Base-by-base conservation (phyloP, 1,140 invertebrate species). In the Eriocheir sinensis region DNA sequence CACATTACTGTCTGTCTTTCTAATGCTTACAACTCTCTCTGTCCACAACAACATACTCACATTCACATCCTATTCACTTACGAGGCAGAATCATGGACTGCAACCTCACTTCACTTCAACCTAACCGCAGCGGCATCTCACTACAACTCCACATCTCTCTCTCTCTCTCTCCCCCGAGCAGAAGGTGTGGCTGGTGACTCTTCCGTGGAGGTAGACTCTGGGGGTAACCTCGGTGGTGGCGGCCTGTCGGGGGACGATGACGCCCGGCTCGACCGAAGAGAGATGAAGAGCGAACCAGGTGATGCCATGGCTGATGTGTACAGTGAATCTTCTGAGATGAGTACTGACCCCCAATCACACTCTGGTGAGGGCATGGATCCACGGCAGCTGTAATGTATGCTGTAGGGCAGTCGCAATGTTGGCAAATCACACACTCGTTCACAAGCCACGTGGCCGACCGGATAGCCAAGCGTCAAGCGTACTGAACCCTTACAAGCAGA, bases 321-420 rank as follows among this genome's bases (percentile, higher is more conserved):
- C 48, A 94, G 94, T 94, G 94, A 94, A 94, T 88, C 94, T 36
- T 94, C 94, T 34, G 94, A 94, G 30, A 83, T 94, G 41, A 94
- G 93, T 81, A 94, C 94, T 91, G 94, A 94, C 89, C 94, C 94
- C 60, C 81, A 91, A 86, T 94, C 94, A 79, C 94, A 94, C 94
- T 91, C 94, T 86, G 94, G 94, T 53, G 94, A 94, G 89, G 94
- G 81, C 80, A 90, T 91, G 90, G 94, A 94, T 85, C 44, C 44
- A 40, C 80, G 94, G 53, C 94, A 94, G 41, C 80, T 94, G 89
- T 94, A 86, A 41, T 94, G 89, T 94, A 94, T 86, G 89, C 94
- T 94, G 60, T 94, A 94, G 94, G 93, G 90, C 60, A 72, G 94
- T 85, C 32, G n/a, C 36, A 34, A 60, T 40, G 34, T 36, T 92